Evolutionary conservation across 1,140 invertebrate species (phyloP), one percentile per base, ranked within the genome.

Genomic region (Musca domestica): DNA sequence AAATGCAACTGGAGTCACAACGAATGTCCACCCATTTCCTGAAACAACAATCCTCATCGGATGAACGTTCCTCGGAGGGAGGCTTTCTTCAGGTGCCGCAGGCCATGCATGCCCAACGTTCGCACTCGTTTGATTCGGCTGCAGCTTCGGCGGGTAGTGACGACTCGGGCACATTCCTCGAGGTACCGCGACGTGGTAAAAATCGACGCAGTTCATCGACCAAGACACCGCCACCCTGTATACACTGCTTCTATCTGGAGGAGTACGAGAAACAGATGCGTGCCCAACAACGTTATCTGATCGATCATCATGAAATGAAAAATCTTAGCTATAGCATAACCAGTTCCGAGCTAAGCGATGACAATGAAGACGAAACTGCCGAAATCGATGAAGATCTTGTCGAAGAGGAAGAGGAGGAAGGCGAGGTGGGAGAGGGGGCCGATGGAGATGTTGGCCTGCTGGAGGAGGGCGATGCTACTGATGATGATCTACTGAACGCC

Each of bases 1-100:
- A 94, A 83, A 93, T 94, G 76, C 91, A 94, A 76, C 78, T 93
- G 74, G 91, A 92, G 72, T 86, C 89, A 23, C 89, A 90, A 71
- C 87, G 89, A 14, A 58, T 61, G 15, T 75, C 76, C 83, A 80
- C 74, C 74, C 48, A 81, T 73, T 80, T 82, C 51, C 73, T 76
- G 10, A 83, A 81, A 41, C 83, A 85, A 51, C 84, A 84, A 27
- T 76, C 81, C 14, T 76, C 77, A 2, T 74, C 70, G 22, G 81
- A 83, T 48, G 80, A 84, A 48, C 77, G 81, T 23, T 80, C 81
- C 9, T 82, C 81, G 66, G 77, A 76, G 23, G 70, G 69, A 0
- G 80, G 83, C 10, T 74, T 88, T 20, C 82, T 92, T 2, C 83
- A 87, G 3, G 89, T 91, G 34, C 90, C 90, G 2, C 88, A 89